Conservation (phyloP, 2,113 vertebrate genomes). For the Lamprotornis superbus region DNA sequence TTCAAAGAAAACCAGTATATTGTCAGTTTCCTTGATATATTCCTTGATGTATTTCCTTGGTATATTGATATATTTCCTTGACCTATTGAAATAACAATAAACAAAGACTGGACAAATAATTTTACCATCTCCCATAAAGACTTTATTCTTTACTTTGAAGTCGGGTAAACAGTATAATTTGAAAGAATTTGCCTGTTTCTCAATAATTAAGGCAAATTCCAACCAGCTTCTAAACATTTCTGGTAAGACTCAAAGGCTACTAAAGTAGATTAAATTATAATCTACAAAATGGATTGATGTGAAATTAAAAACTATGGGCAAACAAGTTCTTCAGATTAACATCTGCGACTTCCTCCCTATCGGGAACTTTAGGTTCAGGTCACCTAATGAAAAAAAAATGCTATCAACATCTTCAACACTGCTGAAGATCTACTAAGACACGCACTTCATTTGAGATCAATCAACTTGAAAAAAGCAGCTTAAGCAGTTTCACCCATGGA, state of each 20-base stretch:
- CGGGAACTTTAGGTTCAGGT: not conserved
- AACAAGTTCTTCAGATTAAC: not conserved
- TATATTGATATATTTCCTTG: not conserved
- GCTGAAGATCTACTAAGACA: not conserved
- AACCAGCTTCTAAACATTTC: not conserved
- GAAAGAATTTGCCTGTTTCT: not conserved
- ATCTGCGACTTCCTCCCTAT: not conserved
- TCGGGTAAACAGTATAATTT: not conserved
- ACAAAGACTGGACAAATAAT: not conserved
- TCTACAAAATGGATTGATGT: rapidly evolving
- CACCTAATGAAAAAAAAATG: not conserved
- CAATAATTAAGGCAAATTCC: not conserved
- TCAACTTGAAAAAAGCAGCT: not conserved
- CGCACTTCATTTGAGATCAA: not conserved
- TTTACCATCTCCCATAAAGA: not conserved
- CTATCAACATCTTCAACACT: not conserved
- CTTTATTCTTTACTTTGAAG: not conserved
- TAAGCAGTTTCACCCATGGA: not conserved
- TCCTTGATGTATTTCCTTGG: too few relatives aligned
- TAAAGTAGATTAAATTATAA: not conserved
- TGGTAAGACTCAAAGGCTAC: not conserved
- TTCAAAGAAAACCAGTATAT: not conserved
- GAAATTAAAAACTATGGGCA: not conserved
- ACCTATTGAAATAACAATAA: not conserved
- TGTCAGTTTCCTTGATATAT: not conserved